A percentile compares a stretch with the other conserved stretches of the same genome.
Evolutionary conservation across 2,888 invertebrate species (phyloP).

Genomic region (Anodontia alba): DNA sequence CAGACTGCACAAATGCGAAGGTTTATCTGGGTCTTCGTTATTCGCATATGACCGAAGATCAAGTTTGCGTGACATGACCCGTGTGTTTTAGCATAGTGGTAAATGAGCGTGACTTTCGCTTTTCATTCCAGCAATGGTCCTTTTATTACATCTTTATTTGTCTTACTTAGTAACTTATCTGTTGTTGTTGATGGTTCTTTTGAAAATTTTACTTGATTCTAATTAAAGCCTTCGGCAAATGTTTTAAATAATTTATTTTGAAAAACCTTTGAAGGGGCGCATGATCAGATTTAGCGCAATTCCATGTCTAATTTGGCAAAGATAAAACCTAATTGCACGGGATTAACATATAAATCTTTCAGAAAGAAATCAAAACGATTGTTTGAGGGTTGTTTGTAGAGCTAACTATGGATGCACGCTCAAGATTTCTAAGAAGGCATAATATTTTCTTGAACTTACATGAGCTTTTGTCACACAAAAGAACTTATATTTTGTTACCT

Average conservation of each 20-base stretch:
- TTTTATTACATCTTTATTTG: conserved; percentile 12
- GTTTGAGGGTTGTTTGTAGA: conserved; percentile 38
- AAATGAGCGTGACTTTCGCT: background rate
- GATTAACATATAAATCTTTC: conserved; percentile 48
- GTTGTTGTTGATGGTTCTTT: conserved; percentile 2
- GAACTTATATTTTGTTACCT: too few relatives aligned
- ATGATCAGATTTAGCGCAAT: background rate
- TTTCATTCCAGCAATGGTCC: background rate
- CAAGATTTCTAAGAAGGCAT: too few relatives aligned
- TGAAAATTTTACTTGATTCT: conserved; percentile 10
- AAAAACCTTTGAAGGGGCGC: conserved; percentile 8
- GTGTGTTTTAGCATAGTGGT: too few relatives aligned
- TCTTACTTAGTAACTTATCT: conserved; percentile 18
- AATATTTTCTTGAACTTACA: too few relatives aligned
- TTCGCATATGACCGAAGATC: too few relatives aligned
- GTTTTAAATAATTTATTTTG: background rate
- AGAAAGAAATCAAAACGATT: conserved; percentile 55
- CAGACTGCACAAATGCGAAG: too few relatives aligned
- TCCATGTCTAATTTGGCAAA: conserved; percentile 20
- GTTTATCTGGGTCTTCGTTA: too few relatives aligned
- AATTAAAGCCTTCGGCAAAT: conserved; percentile 12
- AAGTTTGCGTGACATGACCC: too few relatives aligned
- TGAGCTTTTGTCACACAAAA: too few relatives aligned
- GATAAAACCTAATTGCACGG: conserved; percentile 54
- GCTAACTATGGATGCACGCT: too few relatives aligned